Evolutionary conservation across 2,113 vertebrate species (phyloP).

Genomic region (Nesogale talazaci): DNA sequence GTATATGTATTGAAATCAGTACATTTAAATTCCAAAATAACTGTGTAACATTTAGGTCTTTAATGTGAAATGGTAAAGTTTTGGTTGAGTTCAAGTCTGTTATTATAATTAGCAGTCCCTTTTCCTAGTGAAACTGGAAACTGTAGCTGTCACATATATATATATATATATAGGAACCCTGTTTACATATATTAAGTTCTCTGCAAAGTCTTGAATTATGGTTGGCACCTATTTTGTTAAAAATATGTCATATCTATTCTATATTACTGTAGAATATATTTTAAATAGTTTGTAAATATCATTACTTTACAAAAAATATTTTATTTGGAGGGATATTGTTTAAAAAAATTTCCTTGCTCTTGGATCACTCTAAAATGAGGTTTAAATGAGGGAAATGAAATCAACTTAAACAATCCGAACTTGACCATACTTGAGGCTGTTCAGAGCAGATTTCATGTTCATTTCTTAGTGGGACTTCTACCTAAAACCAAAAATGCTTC

Average conservation of each 20-base stretch:
- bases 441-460: background rate
- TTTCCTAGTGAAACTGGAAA: background rate
- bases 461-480: conserved; percentile 42
- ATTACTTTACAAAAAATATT: background rate
- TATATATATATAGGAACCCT: accelerated
- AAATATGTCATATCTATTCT: background rate
- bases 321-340: background rate
- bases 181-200: background rate
- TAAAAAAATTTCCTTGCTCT: background rate
- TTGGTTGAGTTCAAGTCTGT: background rate
- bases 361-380: background rate
- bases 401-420: background rate
- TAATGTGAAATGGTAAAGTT: background rate
- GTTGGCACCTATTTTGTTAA: background rate
- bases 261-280: background rate
- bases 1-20: background rate
- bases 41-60: background rate
- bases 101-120: background rate
- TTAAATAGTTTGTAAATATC: background rate
- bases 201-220: background rate
- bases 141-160: background rate
- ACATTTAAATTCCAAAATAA: conserved; percentile 9
- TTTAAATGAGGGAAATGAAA: background rate
- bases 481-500: conserved; percentile 1
- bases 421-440: conserved; percentile 25